Percentiles rank a stretch among this genome's conserved stretches.
These are phyloP conservation scores for Callipepla squamata DNA, from an alignment of 2,113 vertebrate species.

Conservation along the genomic window DNA sequence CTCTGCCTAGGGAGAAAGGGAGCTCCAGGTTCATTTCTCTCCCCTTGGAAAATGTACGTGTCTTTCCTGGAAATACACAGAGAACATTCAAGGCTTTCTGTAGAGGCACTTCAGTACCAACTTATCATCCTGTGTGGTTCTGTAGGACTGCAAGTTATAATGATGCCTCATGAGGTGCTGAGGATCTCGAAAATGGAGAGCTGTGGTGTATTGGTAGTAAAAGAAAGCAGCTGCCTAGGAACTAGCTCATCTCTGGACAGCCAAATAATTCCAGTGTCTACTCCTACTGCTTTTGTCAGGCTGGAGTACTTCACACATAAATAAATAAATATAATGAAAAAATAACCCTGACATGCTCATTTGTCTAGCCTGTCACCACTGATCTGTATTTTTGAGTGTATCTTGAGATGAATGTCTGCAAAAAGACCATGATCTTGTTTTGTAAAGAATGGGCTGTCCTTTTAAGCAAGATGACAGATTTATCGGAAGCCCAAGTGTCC, in stretches of 20 bases:
- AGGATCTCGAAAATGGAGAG: background rate
- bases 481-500: background rate
- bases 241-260: background rate
- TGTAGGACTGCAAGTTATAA: background rate
- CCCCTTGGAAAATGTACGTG: background rate
- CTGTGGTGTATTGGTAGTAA: background rate
- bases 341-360: slow-evolving; percentile 20
- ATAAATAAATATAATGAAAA: slow-evolving; percentile 45
- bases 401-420: slow-evolving; percentile 23
- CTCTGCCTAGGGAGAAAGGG: background rate
- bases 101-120: background rate
- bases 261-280: background rate
- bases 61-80: background rate
- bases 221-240: background rate
- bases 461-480: slow-evolving; percentile 19
- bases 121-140: background rate
- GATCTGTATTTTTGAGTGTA: slow-evolving; percentile 41
- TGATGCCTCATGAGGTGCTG: background rate
- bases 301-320: slow-evolving; percentile 3
- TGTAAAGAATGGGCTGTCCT: background rate
- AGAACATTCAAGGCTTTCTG: background rate
- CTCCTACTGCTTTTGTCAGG: background rate
- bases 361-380: slow-evolving; percentile 21
- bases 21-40: background rate
- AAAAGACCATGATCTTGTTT: slow-evolving; percentile 7